These are phyloP conservation scores for Griposia aprilina DNA, from an alignment of 2,888 invertebrate species.

Conservation along the genomic window DNA sequence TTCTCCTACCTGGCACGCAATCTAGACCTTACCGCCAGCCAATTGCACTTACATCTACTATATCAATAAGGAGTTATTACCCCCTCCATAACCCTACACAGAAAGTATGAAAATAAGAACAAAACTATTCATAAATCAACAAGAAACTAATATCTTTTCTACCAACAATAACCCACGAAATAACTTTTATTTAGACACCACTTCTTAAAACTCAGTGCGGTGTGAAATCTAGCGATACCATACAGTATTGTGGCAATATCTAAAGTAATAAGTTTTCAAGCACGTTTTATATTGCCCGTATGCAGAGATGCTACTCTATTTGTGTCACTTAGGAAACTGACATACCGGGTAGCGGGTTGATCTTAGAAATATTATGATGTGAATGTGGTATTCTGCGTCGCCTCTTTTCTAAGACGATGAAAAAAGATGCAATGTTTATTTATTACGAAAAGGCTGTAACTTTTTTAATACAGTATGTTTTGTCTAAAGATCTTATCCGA, in stretches of 20 bases:
- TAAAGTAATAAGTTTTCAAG: slow-evolving; percentile 80
- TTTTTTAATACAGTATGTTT: no score
- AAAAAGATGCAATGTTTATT: neutral
- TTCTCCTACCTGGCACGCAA: neutral
- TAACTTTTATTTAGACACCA: slow-evolving; percentile 30
- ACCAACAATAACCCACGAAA: neutral
- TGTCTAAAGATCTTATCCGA: neutral
- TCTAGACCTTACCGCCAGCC: no score
- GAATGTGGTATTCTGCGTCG: slow-evolving; percentile 44
- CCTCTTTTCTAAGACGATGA: neutral
- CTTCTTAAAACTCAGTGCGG: slow-evolving; percentile 30
- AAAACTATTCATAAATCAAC: slow-evolving; percentile 6
- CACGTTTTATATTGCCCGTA: slow-evolving; percentile 89
- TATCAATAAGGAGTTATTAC: neutral
- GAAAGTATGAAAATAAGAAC: neutral
- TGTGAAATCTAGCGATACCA: slow-evolving; percentile 65
- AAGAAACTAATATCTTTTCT: neutral
- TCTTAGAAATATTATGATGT: slow-evolving; percentile 22
- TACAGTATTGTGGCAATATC: slow-evolving; percentile 72
- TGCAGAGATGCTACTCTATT: slow-evolving; percentile 85
- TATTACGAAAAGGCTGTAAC: neutral
- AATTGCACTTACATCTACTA: neutral
- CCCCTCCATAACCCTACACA: neutral
- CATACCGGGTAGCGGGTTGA: slow-evolving; percentile 48
- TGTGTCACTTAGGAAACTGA: slow-evolving; percentile 85